Evolutionary conservation across 2,888 invertebrate genomes (phyloP).

Genomic region (Drosophila neotestacea): DNA sequence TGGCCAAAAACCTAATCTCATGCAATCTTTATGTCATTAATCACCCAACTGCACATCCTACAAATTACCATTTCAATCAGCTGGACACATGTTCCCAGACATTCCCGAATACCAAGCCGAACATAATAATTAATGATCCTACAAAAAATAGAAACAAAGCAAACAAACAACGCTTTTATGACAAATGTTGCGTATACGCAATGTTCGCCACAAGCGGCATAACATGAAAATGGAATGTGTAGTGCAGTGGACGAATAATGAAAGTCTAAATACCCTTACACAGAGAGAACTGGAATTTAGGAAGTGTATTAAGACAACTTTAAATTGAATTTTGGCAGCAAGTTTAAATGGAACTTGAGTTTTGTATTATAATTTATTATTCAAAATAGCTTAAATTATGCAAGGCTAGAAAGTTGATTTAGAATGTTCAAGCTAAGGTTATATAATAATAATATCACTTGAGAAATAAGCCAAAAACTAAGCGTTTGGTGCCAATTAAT

Average conservation of each 20-base stretch:
- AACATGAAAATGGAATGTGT: constrained; percentile 6
- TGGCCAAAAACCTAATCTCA: constrained; percentile 3
- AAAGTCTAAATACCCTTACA: neutral
- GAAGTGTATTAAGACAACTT: neutral
- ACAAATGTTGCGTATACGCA: constrained; percentile 75
- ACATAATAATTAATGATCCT: constrained; percentile 47
- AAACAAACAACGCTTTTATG: constrained; percentile 27
- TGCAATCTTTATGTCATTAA: constrained; percentile 35
- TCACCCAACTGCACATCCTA: constrained; percentile 68
- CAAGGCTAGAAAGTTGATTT: neutral
- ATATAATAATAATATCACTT: too few species aligned
- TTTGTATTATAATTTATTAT: too few species aligned
- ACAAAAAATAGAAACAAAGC: neutral
- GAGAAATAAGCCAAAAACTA: neutral
- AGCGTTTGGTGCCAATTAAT: too few species aligned
- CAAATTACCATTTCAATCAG: constrained; percentile 13
- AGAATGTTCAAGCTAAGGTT: neutral
- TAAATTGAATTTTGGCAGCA: neutral
- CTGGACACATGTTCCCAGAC: constrained; percentile 14
- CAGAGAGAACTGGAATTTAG: neutral
- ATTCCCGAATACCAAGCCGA: constrained; percentile 1
- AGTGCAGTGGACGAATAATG: neutral
- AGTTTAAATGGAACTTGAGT: neutral
- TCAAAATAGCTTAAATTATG: too few species aligned
- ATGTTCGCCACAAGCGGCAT: constrained; percentile 36